Conservation (phyloP, 1,140 invertebrate species). For the Magallana gigas region DNA sequence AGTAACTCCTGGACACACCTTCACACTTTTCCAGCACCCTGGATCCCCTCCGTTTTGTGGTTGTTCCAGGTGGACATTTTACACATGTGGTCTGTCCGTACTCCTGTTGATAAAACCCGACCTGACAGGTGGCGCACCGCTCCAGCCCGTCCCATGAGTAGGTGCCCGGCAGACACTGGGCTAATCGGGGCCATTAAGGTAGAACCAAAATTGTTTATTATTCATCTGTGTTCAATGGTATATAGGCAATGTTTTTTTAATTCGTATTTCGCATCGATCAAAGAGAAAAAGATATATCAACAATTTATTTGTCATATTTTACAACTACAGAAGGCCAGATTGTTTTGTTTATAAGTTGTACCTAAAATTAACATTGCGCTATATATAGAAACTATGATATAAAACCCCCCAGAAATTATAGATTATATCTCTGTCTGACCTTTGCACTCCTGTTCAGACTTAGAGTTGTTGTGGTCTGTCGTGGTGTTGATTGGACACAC, state of each 20-base stretch:
- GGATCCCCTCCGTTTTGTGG: constrained; percentile 92
- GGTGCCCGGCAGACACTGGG: constrained; percentile 81
- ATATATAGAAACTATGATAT: too few relatives aligned
- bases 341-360: too few relatives aligned
- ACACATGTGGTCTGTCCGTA: constrained; percentile 83
- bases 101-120: constrained; percentile 83
- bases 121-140: constrained; percentile 83
- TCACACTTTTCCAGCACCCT: constrained; percentile 82
- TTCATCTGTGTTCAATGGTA: too few relatives aligned
- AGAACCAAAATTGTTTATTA: too few relatives aligned
- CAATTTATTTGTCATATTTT: too few relatives aligned
- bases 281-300: too few relatives aligned
- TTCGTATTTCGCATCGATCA: too few relatives aligned
- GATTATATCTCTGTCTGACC: constrained; percentile 75
- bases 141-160: constrained; percentile 80
- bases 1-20: constrained; percentile 71
- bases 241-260: too few relatives aligned
- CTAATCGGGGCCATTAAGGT: constrained; percentile 62
- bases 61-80: constrained; percentile 93
- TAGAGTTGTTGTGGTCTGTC: constrained; percentile 82
- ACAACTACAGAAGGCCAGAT: too few relatives aligned
- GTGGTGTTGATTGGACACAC: constrained; percentile 83
- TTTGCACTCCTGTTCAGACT: constrained; percentile 82
- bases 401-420: neutral
- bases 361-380: too few relatives aligned